These are phyloP conservation scores for Nasonia giraulti DNA, from an alignment of 1,140 invertebrate genomes.

Conservation along the genomic window DNA sequence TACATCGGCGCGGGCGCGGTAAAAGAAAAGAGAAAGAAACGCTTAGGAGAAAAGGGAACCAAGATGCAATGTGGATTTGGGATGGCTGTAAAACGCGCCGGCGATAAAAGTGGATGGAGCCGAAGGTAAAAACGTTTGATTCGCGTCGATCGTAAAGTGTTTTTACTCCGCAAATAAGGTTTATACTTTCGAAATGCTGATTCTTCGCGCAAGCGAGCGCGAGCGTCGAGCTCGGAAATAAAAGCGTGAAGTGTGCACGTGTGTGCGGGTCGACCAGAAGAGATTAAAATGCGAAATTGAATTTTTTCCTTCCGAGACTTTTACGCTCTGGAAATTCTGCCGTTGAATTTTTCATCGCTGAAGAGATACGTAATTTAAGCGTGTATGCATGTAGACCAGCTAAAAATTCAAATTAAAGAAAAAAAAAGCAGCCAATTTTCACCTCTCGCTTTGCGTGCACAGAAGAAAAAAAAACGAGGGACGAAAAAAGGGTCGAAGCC, in stretches of 20 bases:
- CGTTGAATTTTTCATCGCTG: no score
- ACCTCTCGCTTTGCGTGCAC: no score
- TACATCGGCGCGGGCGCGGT: background rate
- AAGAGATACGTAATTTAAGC: no score
- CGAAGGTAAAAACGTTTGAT: background rate
- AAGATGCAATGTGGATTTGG: background rate
- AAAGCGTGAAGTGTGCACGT: background rate
- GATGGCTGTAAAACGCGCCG: background rate
- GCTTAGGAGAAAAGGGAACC: background rate
- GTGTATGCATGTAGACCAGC: no score
- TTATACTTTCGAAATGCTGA: conserved; percentile 10
- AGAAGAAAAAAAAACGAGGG: no score
- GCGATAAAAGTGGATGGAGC: conserved; percentile 10
- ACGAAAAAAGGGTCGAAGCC: background rate
- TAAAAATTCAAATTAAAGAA: no score
- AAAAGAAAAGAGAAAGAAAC: background rate
- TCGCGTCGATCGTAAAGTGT: conserved; percentile 12
- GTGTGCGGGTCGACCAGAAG: background rate
- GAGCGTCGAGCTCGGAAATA: background rate
- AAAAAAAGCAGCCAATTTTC: no score
- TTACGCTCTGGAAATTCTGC: background rate
- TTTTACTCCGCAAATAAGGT: background rate
- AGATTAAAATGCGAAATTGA: background rate
- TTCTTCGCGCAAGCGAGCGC: background rate
- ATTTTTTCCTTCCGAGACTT: background rate